Base-by-base conservation (phyloP, 2,888 invertebrate genomes). In the Scaptomyza flava region DNA sequence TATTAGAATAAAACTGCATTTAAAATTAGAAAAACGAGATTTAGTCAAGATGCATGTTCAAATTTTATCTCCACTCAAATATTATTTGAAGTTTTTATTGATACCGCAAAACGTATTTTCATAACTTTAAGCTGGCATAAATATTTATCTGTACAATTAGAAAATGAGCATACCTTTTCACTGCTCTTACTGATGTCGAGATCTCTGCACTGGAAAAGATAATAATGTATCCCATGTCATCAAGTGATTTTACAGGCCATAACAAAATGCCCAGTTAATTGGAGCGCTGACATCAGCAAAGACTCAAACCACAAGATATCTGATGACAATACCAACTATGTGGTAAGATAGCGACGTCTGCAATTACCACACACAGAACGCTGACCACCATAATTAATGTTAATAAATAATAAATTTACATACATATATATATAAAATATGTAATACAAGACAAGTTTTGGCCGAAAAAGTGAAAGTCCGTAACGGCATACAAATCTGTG, bases 381-480 rank as follows among this genome's bases (percentile, higher is more conserved):
- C 69, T 76, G 81, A 76, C 70, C 82, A 73, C 79, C 85, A 85
- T 85, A 85, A 85, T 85, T 85, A 87, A 87, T 87, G 87, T 70
- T 85, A 85, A 85, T 85, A 84, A 84, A 84, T 84, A 84, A 87
- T 84, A 85, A 85, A 85, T 85, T 85, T 87, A 85, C 84, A 85
- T 85, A 84, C 17, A 63, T 60, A 79, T 79, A 80, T 81, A 81
- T 82, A 82, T 17, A 17, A 17, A 17, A 17, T 34, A 68, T 84
- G 82, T 77, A 85, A 87, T 79, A 68, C 68, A 70, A 74, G 79
- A 68, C 73, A 69, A 68, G 68, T 71, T 47, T 41, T 71, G 68
- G 46, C 56, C 53, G 59, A 78, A 75, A 75, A 83, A 83, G 81
- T 73, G 78, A 81, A 83, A 69, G 81, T 77, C 72, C 69, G 57